These are phyloP conservation scores for Rhingia rostrata DNA, from an alignment of 2,888 invertebrate genomes.

Conservation along the genomic window DNA sequence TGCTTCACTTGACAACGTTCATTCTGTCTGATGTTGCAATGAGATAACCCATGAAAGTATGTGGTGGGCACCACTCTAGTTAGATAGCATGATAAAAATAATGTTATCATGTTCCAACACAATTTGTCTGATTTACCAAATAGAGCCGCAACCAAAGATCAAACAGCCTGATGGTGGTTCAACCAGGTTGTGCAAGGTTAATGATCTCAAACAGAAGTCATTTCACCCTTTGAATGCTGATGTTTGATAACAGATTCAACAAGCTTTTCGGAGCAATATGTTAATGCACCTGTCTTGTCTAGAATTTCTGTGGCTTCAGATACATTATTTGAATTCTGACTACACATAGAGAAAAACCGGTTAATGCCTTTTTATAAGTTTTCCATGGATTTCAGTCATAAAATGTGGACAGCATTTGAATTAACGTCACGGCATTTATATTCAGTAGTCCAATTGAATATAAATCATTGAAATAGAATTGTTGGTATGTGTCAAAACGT, in stretches of 20 bases:
- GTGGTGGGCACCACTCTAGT: not conserved
- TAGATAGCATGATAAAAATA: not conserved
- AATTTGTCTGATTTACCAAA: too few species aligned
- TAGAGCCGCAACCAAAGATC: not conserved
- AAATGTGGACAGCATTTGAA: not conserved
- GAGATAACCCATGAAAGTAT: too few species aligned
- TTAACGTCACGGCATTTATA: not conserved
- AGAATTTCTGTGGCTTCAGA: slow-evolving; percentile 24
- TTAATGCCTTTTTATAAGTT: slow-evolving; percentile 18
- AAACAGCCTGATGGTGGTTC: not conserved
- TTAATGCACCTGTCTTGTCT: not conserved
- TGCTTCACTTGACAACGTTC: too few species aligned
- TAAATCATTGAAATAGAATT: not conserved
- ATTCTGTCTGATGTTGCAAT: too few species aligned
- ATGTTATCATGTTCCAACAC: too few species aligned
- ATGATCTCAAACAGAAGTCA: slow-evolving; percentile 21
- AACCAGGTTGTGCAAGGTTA: slow-evolving; percentile 10
- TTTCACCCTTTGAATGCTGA: not conserved
- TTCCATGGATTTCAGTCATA: not conserved
- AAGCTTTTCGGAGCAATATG: slow-evolving; percentile 12
- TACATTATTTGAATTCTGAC: slow-evolving; percentile 4
- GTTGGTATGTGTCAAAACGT: not conserved
- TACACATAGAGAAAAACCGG: slow-evolving; percentile 29
- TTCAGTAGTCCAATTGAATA: not conserved
- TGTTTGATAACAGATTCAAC: slow-evolving; percentile 41